phyloP scores from a whole-genome alignment of 1,140 invertebrate species.

The Chlorops oryzae region DNA sequence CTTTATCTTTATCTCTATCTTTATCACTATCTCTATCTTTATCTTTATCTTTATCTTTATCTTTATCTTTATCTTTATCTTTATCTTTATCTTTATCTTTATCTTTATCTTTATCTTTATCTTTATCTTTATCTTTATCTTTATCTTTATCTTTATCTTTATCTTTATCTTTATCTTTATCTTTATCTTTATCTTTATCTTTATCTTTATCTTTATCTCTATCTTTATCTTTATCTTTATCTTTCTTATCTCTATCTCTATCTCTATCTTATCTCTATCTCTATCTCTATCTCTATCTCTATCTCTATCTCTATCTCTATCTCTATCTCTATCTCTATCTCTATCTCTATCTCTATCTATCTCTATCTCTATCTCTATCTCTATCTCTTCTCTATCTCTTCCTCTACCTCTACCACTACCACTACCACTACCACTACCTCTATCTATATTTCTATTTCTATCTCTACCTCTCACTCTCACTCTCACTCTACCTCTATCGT shows the following conservation, averaged over 20 bases:
- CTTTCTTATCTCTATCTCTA: background rate
- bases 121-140: no score
- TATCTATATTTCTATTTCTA: background rate
- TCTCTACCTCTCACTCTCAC: background rate
- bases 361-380: background rate
- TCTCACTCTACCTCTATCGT: background rate
- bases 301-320: background rate
- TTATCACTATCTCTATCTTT: background rate
- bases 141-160: no score
- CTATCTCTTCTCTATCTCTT: background rate
- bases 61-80: background rate
- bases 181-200: no score
- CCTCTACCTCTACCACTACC: background rate
- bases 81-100: no score
- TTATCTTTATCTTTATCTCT: no score
- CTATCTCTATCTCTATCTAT: background rate
- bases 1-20: background rate
- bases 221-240: no score
- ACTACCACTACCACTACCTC: background rate
- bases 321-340: background rate
- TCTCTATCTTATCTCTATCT: background rate
- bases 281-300: background rate
- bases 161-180: no score
- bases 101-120: no score
- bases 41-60: background rate